Evolutionary conservation across 2,888 invertebrate species (phyloP), one percentile per base, ranked within the genome.

Genomic region (Octodonta nipae): DNA sequence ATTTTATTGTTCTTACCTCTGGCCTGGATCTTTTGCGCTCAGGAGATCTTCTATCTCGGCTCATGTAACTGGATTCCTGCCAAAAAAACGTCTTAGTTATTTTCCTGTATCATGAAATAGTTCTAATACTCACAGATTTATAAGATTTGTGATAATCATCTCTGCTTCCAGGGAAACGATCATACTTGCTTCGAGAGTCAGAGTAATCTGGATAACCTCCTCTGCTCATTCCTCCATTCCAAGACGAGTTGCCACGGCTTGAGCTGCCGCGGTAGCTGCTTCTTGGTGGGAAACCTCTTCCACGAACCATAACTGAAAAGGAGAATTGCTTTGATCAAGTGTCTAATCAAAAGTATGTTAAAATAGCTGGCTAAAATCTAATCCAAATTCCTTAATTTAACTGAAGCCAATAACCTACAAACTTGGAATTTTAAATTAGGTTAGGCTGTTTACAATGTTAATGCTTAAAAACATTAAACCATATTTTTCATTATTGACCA

Each of bases 1-100:
- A n/a, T n/a, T n/a, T n/a, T n/a, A n/a, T n/a, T 28, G 25, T 33
- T 52, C 56, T 47, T 60, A 73, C 73, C 67, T 74, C 74, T 46
- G 70, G 64, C 50, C 73, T 69, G 60, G 72, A 66, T 55, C 74
- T 63, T 56, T 75, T 75, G 35, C 74, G 64, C 28, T 75, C 75
- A 28, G 75, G 75, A 32, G 75, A 74, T 41, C 71, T 64, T 38
- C 66, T 66, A 35, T 71, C 71, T 40, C 71, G 65, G 31, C 67
- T 64, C 44, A 62, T 64, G 47, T 65, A 63, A 30, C 47, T 44
- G 10, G 50, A 45, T 16, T 54, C 55, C 55, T 56, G 31, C 8
- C 6, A 38, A 32, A 32, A 35, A 22, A n/a, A 22, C 11, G 22
- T 4, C 11, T 22, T 22, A 12, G 8, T 5, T 10, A 30, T 28